These are phyloP conservation scores for Sphaeramia orbicularis DNA, from an alignment of 2,797 vertebrate species.

Conservation along the genomic window DNA sequence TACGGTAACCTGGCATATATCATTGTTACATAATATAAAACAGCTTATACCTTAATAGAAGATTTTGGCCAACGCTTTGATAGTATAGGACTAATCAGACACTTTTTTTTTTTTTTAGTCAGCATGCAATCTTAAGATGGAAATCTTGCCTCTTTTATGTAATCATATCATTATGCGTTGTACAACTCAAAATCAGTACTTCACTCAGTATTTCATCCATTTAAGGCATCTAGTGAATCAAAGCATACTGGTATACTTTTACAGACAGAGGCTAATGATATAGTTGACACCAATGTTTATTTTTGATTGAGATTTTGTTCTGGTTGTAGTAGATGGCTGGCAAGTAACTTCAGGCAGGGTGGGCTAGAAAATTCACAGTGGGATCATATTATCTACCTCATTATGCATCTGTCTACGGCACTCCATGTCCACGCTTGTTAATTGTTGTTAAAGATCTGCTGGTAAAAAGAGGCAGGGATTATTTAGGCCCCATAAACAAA, in stretches of 20 bases:
- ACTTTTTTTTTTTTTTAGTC: slow-evolving; percentile 34
- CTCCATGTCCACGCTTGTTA: slow-evolving; percentile 81
- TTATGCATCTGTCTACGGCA: slow-evolving; percentile 80
- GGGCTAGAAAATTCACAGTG: slow-evolving; percentile 67
- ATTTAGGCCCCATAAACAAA: slow-evolving; percentile 87
- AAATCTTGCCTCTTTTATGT: slow-evolving; percentile 27
- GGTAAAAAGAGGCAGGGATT: slow-evolving; percentile 85
- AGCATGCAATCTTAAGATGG: neutral
- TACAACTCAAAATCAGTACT: slow-evolving; percentile 2
- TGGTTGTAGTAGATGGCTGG: slow-evolving; percentile 51
- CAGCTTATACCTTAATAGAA: too few species aligned
- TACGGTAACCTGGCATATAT: too few species aligned
- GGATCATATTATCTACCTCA: slow-evolving; percentile 84
- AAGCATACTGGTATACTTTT: slow-evolving; percentile 19
- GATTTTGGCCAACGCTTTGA: too few species aligned
- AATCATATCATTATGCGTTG: slow-evolving; percentile 4
- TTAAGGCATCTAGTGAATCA: slow-evolving; percentile 21
- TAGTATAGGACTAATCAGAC: slow-evolving; percentile 20
- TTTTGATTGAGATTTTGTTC: slow-evolving; percentile 63
- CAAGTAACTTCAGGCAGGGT: slow-evolving; percentile 48
- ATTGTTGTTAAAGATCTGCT: slow-evolving; percentile 88
- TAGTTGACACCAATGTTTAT: slow-evolving; percentile 33
- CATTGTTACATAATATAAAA: too few species aligned
- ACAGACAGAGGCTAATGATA: slow-evolving; percentile 54
- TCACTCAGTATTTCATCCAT: slow-evolving; percentile 20